phyloP scores from a whole-genome alignment of 2,797 vertebrate species.

The Erethizon dorsatum region DNA sequence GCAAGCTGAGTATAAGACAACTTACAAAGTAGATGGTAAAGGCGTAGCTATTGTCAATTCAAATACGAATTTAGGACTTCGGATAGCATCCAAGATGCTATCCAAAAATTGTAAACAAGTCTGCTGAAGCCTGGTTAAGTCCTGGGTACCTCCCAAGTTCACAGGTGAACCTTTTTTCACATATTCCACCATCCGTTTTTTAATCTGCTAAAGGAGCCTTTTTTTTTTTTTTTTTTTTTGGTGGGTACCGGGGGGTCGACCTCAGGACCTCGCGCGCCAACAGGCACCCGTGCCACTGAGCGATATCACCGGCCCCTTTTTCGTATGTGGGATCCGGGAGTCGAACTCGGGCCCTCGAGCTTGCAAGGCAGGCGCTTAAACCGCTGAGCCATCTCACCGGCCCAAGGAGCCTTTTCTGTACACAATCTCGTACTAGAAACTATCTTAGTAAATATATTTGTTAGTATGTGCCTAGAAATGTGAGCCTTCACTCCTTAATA shows the following conservation, averaged over 20 bases:
- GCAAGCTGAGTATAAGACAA: neutral
- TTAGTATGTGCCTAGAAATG: neutral
- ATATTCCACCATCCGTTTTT: neutral
- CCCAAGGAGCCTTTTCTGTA: neutral
- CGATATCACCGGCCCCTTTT: too few species aligned
- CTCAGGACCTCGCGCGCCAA: too few species aligned
- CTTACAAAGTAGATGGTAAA: neutral
- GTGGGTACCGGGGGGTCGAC: too few species aligned
- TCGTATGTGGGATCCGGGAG: too few species aligned
- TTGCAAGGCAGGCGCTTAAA: too few species aligned
- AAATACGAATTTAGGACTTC: slow-evolving; percentile 6
- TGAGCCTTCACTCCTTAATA: neutral
- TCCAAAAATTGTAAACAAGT: neutral
- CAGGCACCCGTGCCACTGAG: too few species aligned
- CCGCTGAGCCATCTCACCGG: too few species aligned
- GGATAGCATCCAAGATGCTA: neutral
- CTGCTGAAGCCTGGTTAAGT: neutral
- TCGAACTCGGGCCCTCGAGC: too few species aligned
- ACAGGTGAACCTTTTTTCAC: neutral
- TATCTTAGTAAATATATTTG: slow-evolving; percentile 30
- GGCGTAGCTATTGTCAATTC: neutral
- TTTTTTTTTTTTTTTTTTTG: too few species aligned
- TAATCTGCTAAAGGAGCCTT: neutral
- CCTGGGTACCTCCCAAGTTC: neutral
- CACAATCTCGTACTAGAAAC: neutral